A percentile compares a stretch with the other conserved stretches of the same genome.
These are phyloP conservation scores for Morone chrysops DNA, from an alignment of 2,113 vertebrate species.

Conservation along the genomic window DNA sequence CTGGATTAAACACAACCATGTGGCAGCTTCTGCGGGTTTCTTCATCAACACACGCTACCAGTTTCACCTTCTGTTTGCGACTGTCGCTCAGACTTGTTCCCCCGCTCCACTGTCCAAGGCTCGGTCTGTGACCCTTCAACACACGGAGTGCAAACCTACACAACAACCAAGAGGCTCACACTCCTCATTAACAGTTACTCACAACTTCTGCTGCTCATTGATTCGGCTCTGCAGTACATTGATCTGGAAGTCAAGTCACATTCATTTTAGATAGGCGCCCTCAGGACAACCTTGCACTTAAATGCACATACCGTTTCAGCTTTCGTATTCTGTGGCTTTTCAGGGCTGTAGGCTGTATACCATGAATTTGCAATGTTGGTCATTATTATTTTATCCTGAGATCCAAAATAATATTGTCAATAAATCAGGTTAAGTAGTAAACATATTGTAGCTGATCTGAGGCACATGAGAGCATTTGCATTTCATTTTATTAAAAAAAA, in stretches of 20 bases:
- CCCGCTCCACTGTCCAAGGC: neutral
- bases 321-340: slow-evolving; percentile 5
- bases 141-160: slow-evolving; percentile 63
- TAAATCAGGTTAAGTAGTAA: neutral
- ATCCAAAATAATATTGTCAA: neutral
- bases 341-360: neutral
- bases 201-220: slow-evolving; percentile 81
- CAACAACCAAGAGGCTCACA: slow-evolving; percentile 46
- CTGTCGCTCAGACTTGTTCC: neutral
- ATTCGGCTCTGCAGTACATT: slow-evolving; percentile 76
- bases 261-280: slow-evolving; percentile 65
- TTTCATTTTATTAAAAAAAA: neutral
- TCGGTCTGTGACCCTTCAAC: slow-evolving; percentile 34
- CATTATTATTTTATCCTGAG: slow-evolving; percentile 1
- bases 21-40: neutral
- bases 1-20: neutral
- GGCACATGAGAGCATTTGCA: neutral
- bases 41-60: no score
- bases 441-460: neutral
- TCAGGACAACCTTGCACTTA: slow-evolving; percentile 18
- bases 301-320: neutral
- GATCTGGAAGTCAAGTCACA: slow-evolving; percentile 80
- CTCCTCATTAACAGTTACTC: slow-evolving; percentile 72
- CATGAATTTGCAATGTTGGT: neutral
- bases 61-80: slow-evolving; percentile 6